phyloP scores from a whole-genome alignment of 2,888 invertebrate genomes.

The Pseudococcus viburni region DNA sequence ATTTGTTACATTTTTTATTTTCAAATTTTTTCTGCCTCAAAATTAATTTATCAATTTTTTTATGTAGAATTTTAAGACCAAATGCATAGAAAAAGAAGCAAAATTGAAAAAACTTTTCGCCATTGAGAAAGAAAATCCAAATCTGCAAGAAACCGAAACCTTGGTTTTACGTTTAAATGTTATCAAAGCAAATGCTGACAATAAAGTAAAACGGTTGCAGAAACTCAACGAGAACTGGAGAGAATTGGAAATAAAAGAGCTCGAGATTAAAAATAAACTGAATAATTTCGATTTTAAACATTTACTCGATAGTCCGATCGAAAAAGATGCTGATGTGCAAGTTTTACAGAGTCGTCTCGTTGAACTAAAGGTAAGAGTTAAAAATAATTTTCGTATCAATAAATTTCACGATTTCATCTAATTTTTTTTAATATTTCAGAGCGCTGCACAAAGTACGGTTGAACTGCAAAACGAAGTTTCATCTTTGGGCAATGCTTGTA shows the following conservation, averaged over 20 bases:
- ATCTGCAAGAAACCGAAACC: conserved; percentile 80
- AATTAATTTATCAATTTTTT: conserved; percentile 36
- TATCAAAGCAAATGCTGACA: conserved; percentile 84
- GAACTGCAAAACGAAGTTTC: conserved; percentile 62
- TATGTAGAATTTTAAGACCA: conserved; percentile 78
- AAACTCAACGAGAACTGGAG: conserved; percentile 86
- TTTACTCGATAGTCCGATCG: conserved; percentile 56
- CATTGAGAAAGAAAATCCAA: conserved; percentile 82
- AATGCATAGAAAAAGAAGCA: conserved; percentile 83
- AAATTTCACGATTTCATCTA: not conserved
- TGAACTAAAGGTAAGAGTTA: conserved; percentile 67
- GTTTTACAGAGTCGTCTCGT: conserved; percentile 67
- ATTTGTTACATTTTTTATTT: conserved; percentile 39
- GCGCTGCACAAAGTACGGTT: conserved; percentile 58
- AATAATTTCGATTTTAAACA: conserved; percentile 72
- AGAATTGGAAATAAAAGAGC: conserved; percentile 83
- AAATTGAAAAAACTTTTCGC: conserved; percentile 82
- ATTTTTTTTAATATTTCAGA: conserved; percentile 15
- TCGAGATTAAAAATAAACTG: conserved; percentile 85
- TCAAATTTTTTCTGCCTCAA: not conserved
- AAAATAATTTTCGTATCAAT: not conserved
- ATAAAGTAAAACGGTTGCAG: conserved; percentile 84
- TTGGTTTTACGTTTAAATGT: conserved; percentile 81
- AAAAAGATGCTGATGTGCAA: conserved; percentile 63
- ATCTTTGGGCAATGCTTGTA: conserved; percentile 58